These are phyloP conservation scores for Odocoileus hemionus DNA, from an alignment of 2,113 vertebrate species.

Conservation along the genomic window DNA sequence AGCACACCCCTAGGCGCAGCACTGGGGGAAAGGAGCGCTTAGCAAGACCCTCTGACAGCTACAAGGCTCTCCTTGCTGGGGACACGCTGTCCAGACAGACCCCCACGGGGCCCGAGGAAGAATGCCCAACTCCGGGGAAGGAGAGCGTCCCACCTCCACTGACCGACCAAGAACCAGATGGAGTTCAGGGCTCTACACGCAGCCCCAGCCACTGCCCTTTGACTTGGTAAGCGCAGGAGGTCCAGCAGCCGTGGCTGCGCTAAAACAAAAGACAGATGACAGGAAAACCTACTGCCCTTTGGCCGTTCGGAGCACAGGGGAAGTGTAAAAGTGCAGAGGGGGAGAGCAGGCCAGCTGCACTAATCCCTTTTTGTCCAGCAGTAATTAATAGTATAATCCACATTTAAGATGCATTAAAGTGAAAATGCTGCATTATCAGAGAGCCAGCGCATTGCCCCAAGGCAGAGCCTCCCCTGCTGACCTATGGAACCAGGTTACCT, in stretches of 20 bases:
- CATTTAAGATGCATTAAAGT: slow-evolving; percentile 69
- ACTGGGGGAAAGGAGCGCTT: neutral
- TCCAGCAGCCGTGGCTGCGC: neutral
- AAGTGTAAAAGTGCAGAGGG: slow-evolving; percentile 49
- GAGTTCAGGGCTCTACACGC: neutral
- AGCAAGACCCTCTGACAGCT: neutral
- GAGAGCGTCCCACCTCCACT: neutral
- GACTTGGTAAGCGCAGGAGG: neutral
- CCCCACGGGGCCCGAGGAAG: neutral
- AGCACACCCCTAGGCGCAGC: rapidly evolving
- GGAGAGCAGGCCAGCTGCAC: slow-evolving; percentile 39
- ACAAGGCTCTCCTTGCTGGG: rapidly evolving
- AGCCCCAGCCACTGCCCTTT: neutral
- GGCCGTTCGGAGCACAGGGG: slow-evolving; percentile 34
- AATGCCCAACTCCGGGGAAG: neutral
- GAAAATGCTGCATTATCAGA: slow-evolving; percentile 52
- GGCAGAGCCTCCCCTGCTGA: slow-evolving; percentile 61
- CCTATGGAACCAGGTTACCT: slow-evolving; percentile 51
- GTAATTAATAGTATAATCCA: slow-evolving; percentile 73
- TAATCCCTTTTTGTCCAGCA: slow-evolving; percentile 60
- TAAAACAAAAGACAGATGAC: slow-evolving; percentile 58
- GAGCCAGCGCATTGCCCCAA: neutral
- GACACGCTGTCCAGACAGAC: neutral
- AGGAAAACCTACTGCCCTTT: slow-evolving; percentile 54
- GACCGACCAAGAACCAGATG: neutral